Evolutionary conservation across 1,140 invertebrate species (phyloP).

Genomic region (Trichogramma pretiosum): DNA sequence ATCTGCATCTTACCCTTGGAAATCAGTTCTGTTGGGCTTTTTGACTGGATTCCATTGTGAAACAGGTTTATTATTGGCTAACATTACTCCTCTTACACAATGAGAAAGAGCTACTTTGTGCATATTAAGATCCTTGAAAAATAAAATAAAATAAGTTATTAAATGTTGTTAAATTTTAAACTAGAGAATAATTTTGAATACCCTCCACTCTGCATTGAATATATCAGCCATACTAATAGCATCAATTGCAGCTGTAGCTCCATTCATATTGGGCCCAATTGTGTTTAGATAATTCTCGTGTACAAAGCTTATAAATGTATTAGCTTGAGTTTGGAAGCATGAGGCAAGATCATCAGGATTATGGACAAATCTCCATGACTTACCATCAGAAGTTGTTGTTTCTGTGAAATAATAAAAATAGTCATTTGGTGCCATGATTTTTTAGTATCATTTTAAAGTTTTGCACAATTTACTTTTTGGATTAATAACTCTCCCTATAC

Average conservation of each 20-base stretch:
- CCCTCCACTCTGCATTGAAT: constrained; percentile 59
- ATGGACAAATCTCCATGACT: constrained; percentile 46
- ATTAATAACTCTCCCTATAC: constrained; percentile 65
- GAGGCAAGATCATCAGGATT: constrained; percentile 56
- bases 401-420: constrained; percentile 17
- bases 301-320: constrained; percentile 56
- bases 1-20: no score
- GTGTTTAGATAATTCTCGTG: constrained; percentile 67
- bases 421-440: background rate
- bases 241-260: constrained; percentile 51
- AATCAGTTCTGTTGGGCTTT: no score
- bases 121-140: constrained; percentile 32
- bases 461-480: constrained; percentile 63
- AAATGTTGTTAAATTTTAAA: background rate
- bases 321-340: constrained; percentile 54
- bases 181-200: constrained; percentile 26
- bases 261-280: constrained; percentile 50
- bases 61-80: constrained; percentile 56
- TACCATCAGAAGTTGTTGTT: constrained; percentile 16
- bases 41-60: constrained; percentile 63
- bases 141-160: constrained; percentile 7
- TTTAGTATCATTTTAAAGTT: constrained; percentile 6
- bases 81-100: constrained; percentile 59
- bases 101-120: constrained; percentile 36
- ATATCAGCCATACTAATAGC: constrained; percentile 54